Evolutionary conservation across 2,888 invertebrate species (phyloP).

Genomic region (Rhorus exstirpatorius): DNA sequence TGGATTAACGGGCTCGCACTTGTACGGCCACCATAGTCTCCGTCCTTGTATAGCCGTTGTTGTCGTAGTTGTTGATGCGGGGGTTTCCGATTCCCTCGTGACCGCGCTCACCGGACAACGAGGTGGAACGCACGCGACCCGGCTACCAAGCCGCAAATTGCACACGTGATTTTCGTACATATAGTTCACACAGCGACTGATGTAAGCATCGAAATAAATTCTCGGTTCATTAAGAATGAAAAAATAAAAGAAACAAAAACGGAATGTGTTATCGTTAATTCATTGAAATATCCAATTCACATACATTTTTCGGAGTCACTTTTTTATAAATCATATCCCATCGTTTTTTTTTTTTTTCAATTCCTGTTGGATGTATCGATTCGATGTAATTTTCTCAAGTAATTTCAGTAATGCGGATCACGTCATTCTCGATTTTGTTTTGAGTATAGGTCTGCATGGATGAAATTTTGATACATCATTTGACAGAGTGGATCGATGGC

Average conservation of each 20-base stretch:
- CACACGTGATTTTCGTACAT: constrained; percentile 46
- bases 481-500: neutral
- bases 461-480: constrained; percentile 10
- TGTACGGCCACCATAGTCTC: constrained; percentile 60
- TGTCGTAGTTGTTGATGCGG: constrained; percentile 55
- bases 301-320: no score
- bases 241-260: neutral
- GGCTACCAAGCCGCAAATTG: constrained; percentile 40
- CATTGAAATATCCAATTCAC: neutral
- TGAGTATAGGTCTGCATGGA: neutral
- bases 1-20: constrained; percentile 72
- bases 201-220: neutral
- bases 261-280: neutral
- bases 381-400: neutral
- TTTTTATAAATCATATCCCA: neutral
- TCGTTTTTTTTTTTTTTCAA: neutral
- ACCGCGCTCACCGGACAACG: constrained; percentile 43
- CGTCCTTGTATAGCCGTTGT: constrained; percentile 10
- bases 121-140: constrained; percentile 25
- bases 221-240: neutral
- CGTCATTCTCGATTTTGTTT: constrained; percentile 1
- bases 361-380: neutral
- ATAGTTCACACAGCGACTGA: neutral
- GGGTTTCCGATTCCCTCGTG: constrained; percentile 43
- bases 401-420: neutral